These are phyloP conservation scores for Ptilodon capucinus DNA, from an alignment of 2,888 invertebrate species.

Conservation along the genomic window DNA sequence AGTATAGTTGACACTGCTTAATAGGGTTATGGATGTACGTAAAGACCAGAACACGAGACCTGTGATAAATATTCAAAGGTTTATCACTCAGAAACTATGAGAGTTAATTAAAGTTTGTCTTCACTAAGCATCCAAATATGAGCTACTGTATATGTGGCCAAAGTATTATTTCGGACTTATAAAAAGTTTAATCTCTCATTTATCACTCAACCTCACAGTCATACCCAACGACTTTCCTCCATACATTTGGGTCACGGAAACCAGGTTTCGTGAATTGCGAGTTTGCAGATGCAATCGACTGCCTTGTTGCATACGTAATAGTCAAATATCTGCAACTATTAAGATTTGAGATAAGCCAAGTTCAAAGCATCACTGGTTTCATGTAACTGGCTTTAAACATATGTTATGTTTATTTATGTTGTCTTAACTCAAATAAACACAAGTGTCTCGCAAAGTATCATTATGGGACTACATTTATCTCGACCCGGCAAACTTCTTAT, in stretches of 20 bases:
- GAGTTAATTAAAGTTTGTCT: too few relatives aligned
- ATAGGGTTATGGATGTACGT: too few relatives aligned
- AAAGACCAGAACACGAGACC: too few relatives aligned
- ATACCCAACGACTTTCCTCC: slow-evolving; percentile 35
- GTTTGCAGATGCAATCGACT: slow-evolving; percentile 34
- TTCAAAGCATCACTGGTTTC: slow-evolving; percentile 5
- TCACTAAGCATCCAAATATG: too few relatives aligned
- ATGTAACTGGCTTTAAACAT: background rate
- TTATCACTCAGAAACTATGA: too few relatives aligned
- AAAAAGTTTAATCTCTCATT: slow-evolving; percentile 3
- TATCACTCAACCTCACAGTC: slow-evolving; percentile 14
- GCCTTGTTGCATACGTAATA: slow-evolving; percentile 38
- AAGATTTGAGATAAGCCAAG: slow-evolving; percentile 26
- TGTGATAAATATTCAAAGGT: too few relatives aligned
- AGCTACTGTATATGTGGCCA: too few relatives aligned
- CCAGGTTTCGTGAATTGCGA: slow-evolving; percentile 33
- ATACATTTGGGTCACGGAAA: slow-evolving; percentile 49
- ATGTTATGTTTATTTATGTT: background rate
- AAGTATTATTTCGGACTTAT: too few relatives aligned
- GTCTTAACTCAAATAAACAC: background rate
- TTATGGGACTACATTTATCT: slow-evolving; percentile 5
- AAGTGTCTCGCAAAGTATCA: slow-evolving; percentile 18
- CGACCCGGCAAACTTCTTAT: too few relatives aligned
- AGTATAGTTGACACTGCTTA: too few relatives aligned
- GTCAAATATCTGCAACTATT: slow-evolving; percentile 21